phyloP scores from a whole-genome alignment of 2,888 invertebrate genomes.

The Masnerella sp. region DNA sequence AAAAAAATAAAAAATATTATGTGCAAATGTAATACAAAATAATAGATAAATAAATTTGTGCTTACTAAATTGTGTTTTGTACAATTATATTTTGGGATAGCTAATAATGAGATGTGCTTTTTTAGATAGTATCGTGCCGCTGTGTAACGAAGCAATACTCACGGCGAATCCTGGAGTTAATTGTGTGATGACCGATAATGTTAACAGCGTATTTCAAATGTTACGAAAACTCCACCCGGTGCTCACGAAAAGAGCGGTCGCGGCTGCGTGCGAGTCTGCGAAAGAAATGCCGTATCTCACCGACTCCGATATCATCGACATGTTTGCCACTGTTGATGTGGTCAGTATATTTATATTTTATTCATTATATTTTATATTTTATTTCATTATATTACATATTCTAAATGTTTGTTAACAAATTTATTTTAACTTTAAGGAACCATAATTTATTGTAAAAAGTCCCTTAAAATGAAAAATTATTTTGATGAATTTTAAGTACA shows the following conservation, averaged over 20 bases:
- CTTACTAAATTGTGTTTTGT: too few relatives aligned
- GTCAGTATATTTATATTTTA: conserved; percentile 71
- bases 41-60: too few relatives aligned
- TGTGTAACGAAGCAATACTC: conserved; percentile 78
- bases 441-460: too few relatives aligned
- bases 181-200: conserved; percentile 83
- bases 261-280: conserved; percentile 80
- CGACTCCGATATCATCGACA: conserved; percentile 82
- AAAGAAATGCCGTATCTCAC: conserved; percentile 81
- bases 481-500: too few relatives aligned
- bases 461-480: too few relatives aligned
- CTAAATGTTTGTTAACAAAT: too few relatives aligned
- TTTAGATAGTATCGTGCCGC: conserved; percentile 79
- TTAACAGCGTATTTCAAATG: conserved; percentile 82
- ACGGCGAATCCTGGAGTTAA: conserved; percentile 81
- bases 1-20: too few relatives aligned
- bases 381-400: too few relatives aligned
- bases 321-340: conserved; percentile 78
- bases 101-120: conserved; percentile 61
- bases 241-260: conserved; percentile 81
- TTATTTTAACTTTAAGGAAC: too few relatives aligned
- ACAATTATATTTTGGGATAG: too few relatives aligned
- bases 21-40: too few relatives aligned
- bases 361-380: too few relatives aligned
- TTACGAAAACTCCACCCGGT: conserved; percentile 83